Base-by-base conservation (phyloP, 2,888 invertebrate species). In the Tyria jacobaeae region DNA sequence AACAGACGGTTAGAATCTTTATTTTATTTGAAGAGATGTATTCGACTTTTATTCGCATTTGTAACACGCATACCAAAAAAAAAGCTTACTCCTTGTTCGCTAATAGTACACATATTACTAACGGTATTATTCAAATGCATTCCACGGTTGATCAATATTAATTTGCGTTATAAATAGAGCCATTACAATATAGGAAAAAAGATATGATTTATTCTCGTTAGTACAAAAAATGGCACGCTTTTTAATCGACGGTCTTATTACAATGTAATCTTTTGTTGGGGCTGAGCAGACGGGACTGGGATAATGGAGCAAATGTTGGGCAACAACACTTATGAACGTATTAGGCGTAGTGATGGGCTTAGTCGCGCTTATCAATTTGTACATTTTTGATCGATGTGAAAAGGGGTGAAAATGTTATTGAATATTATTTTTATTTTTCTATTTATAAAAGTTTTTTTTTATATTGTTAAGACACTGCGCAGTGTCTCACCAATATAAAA, bases 221-320 rank as follows among this genome's bases (percentile, higher is more conserved):
- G 77, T 75, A 75, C 59, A 66, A 73, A 75, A 81, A 81, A 10
- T 71, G 81, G 65, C 76, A 82, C 81, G 83, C 84, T 87, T 88
- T 89, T 89, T 89, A 90, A 89, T 88, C 83, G 83, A 70, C 73
- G 76, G 82, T 84, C 80, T 79, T 85, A 86, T 89, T 86, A 87
- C 83, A 85, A 82, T 89, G 88, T 91, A 89, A 89, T 89, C 86
- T 86, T 85, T 86, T 82, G 79, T 74, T 80, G 82, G 87, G 86
- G 88, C 79, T 87, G 87, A 79, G 81, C 87, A 87, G 79, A 80
- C 81, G 80, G 77, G 81, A 78, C 83, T 79, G 78, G 76, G 79
- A 90, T 89, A 89, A 91, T 87, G 76, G 83, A 70, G 68, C 81
- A 87, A 90, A 89, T 92, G 91, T 92, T 91, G 86, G 82, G 84